A percentile compares a stretch with the other conserved stretches of the same genome.
Evolutionary conservation across 2,797 vertebrate species (phyloP).

Genomic region (Argyrosomus regius): DNA sequence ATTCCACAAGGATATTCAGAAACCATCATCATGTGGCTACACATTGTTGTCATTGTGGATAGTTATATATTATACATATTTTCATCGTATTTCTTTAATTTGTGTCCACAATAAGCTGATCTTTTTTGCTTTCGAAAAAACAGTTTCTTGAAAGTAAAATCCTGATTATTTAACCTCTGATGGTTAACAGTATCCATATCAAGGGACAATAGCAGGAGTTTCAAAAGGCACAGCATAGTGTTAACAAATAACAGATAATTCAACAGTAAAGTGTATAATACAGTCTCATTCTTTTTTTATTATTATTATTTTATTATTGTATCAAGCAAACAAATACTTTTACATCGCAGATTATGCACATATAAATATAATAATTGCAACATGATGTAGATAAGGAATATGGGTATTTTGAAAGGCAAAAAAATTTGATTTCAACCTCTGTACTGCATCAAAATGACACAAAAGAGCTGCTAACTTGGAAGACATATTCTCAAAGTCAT

Average conservation of each 20-base stretch:
- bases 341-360: conserved; percentile 21
- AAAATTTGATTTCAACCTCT: not conserved
- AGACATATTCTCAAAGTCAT: conserved; percentile 15
- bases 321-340: conserved; percentile 15
- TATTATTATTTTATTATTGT: not conserved
- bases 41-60: not conserved
- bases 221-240: conserved; percentile 45
- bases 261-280: conserved; percentile 29
- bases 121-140: conserved; percentile 11
- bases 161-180: conserved; percentile 30
- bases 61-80: not conserved
- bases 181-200: conserved; percentile 22
- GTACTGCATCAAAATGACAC: conserved; percentile 33
- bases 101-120: conserved; percentile 8
- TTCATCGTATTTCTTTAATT: conserved; percentile 19
- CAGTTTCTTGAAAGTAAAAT: conserved; percentile 20
- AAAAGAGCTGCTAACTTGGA: conserved; percentile 25
- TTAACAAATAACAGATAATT: conserved; percentile 43
- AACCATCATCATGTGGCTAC: not conserved
- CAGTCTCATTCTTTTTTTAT: conserved; percentile 23
- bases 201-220: conserved; percentile 47
- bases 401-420: conserved; percentile 30
- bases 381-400: conserved; percentile 36
- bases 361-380: conserved; percentile 37
- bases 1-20: not conserved